Evolutionary conservation across 2,797 vertebrate species (phyloP).

Genomic region (Danio kyathit): DNA sequence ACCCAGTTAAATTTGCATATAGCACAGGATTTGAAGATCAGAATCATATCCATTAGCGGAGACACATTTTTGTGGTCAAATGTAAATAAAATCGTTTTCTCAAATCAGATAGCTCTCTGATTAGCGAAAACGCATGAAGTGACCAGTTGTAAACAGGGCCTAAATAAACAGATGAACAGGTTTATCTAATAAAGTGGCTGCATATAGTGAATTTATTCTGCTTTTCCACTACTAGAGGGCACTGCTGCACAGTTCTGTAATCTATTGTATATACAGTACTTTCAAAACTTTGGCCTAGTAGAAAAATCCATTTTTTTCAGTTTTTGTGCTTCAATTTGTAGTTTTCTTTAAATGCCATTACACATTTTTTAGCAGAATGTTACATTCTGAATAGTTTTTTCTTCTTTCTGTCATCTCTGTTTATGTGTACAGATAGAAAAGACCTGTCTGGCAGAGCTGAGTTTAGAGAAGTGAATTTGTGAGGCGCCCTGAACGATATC

Average conservation of each 20-base stretch:
- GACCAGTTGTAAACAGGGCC: too few species aligned
- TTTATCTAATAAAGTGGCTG: too few species aligned
- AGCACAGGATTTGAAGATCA: too few species aligned
- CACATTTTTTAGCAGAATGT: too few species aligned
- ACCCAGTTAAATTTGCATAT: too few species aligned
- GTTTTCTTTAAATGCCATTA: background rate
- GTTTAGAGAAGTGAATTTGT: background rate
- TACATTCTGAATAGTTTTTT: too few species aligned
- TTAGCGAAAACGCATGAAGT: too few species aligned
- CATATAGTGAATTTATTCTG: background rate
- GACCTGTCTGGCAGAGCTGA: background rate
- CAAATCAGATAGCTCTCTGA: too few species aligned
- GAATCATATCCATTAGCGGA: too few species aligned
- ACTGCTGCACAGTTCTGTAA: constrained; percentile 48
- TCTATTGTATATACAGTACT: background rate
- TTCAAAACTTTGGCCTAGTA: background rate
- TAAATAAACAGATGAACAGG: too few species aligned
- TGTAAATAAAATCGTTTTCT: too few species aligned
- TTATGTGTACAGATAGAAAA: background rate
- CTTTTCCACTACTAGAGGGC: constrained; percentile 70
- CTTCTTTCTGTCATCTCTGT: background rate
- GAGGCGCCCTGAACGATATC: constrained; percentile 60
- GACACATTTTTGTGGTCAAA: too few species aligned
- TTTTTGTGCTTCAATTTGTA: background rate
- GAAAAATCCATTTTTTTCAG: background rate